A percentile compares a stretch with the other conserved stretches of the same genome.
phyloP scores from a whole-genome alignment of 2,888 invertebrate species.

The Aphodius granarius region DNA sequence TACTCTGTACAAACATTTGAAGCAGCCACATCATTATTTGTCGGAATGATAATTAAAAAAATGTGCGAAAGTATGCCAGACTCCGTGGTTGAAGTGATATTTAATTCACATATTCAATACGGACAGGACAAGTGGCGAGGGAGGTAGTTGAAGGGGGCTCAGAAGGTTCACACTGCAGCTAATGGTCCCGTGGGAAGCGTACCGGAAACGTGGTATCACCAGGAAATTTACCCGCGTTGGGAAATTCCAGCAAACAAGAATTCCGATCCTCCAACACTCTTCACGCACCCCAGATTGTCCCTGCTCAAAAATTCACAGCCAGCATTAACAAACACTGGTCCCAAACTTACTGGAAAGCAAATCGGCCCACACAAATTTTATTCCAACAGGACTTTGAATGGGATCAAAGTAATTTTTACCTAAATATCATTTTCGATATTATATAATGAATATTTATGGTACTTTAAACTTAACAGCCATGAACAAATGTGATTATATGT shows the following conservation, averaged over 20 bases:
- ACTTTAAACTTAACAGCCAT: no score
- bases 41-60: background rate
- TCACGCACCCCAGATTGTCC: constrained; percentile 25
- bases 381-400: no score
- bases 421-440: no score
- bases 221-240: constrained; percentile 39
- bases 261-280: constrained; percentile 34
- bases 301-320: constrained; percentile 28
- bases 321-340: background rate
- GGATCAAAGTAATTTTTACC: no score
- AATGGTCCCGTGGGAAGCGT: constrained; percentile 40
- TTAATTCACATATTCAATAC: constrained; percentile 23
- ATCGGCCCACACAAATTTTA: no score
- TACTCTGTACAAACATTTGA: background rate
- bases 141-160: constrained; percentile 6
- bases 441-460: no score
- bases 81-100: constrained; percentile 10
- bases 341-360: background rate
- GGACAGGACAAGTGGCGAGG: background rate
- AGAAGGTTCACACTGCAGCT: constrained; percentile 36
- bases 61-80: background rate
- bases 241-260: constrained; percentile 41
- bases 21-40: background rate
- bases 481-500: no score
- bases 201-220: constrained; percentile 38